Percentiles rank a stretch among this genome's conserved stretches.
Evolutionary conservation across 2,797 vertebrate species (phyloP).

Genomic region (Serranus cabrilla): DNA sequence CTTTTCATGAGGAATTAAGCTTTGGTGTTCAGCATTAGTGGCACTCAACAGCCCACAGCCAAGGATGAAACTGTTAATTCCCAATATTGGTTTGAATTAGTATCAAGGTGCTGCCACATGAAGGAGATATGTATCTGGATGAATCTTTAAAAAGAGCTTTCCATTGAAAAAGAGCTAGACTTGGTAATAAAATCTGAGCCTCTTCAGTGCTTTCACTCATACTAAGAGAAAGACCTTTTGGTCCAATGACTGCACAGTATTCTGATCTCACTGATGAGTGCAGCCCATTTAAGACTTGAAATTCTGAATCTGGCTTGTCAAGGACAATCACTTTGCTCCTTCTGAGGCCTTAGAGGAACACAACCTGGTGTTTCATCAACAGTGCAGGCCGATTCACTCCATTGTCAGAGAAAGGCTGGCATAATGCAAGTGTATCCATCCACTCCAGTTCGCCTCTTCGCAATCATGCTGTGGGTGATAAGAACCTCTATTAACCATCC

Average conservation of each 20-base stretch:
- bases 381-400: background rate
- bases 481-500: conserved; percentile 28
- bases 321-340: conserved; percentile 57
- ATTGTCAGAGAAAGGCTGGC: conserved; percentile 14
- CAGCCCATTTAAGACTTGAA: conserved; percentile 13
- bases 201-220: conserved; percentile 11
- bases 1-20: conserved; percentile 2
- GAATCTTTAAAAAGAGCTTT: background rate
- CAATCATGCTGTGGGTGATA: conserved; percentile 25
- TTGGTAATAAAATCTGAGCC: background rate
- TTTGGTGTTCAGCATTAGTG: conserved; percentile 19
- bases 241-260: conserved; percentile 2
- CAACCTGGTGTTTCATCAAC: conserved; percentile 51
- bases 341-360: conserved; percentile 26
- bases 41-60: background rate
- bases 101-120: background rate
- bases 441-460: conserved; percentile 41
- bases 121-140: background rate
- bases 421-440: conserved; percentile 35
- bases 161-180: background rate
- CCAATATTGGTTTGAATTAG: conserved; percentile 6
- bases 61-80: background rate
- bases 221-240: conserved; percentile 13
- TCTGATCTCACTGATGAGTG: conserved; percentile 37
- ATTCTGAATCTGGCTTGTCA: conserved; percentile 42